Base-by-base conservation (phyloP, 2,797 vertebrate species). In the Brotula barbata region DNA sequence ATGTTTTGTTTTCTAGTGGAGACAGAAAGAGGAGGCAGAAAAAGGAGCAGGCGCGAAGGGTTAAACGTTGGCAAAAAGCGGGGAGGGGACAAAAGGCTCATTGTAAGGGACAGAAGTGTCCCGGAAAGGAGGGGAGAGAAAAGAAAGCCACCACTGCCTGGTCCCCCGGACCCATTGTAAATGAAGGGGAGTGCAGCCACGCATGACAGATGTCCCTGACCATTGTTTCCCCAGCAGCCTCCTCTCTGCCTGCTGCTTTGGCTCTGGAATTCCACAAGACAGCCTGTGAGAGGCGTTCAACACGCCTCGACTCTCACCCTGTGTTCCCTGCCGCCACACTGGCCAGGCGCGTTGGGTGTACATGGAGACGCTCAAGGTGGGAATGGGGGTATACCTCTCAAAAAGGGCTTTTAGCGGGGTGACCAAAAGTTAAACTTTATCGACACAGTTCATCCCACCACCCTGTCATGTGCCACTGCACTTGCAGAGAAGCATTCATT, bases 191-290 rank as follows among this genome's bases (percentile, higher is more conserved):
- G 89, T 87, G 89, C 89, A 90, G 89, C 91, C 90, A 90, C 85
- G 90, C 91, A 91, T 91, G 90, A 92, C 91, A 92, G 91, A 92
- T 92, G 91, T 90, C 89, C 87, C 62, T 46, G 68, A 71, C 80
- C 73, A 91, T 92, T 92, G 91, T 92, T 88, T 82, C 78, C 46
- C 64, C 79, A 75, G 86, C 85, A 89, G 88, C 83, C 88, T 88
- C 84, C 85, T 86, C 85, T 88, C 72, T 80, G 85, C 88, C 88
- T 89, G 87, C 88, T 85, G 85, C 86, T 82, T 79, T 50, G 2
- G 58, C 71, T 74, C 84, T 85, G 87, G 83, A 86, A 91, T 91
- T 89, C 90, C 88, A 85, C 46, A 75, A 87, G 87, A 88, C 58
- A 55, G 73, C 71, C 76, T 77, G 83, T 60, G 82, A 78, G 73